A percentile compares a stretch with the other conserved stretches of the same genome.
phyloP scores from a whole-genome alignment of 2,113 vertebrate species.

The Puntigrus tetrazona region DNA sequence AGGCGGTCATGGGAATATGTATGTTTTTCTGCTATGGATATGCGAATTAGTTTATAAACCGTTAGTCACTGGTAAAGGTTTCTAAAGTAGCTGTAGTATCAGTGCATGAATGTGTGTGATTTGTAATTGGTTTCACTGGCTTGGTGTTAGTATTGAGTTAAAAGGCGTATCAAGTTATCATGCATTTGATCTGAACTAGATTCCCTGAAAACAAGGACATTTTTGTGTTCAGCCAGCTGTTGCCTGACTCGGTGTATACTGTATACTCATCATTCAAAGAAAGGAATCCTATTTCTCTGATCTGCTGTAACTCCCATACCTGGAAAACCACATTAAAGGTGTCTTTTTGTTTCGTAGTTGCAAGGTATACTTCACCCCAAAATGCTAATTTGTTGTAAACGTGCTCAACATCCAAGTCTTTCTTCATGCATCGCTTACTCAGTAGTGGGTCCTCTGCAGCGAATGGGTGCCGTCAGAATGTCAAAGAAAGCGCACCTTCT shows the following conservation, averaged over 20 bases:
- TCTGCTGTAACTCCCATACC: no score
- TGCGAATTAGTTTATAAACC: neutral
- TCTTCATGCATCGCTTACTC: no score
- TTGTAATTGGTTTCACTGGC: neutral
- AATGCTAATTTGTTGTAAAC: neutral
- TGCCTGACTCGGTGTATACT: neutral
- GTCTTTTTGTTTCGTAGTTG: no score
- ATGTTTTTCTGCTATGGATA: neutral
- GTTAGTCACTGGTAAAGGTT: neutral
- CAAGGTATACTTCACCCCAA: neutral
- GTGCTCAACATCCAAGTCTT: neutral
- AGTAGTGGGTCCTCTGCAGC: no score
- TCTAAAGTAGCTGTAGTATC: neutral
- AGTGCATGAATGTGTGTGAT: neutral
- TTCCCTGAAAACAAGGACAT: neutral
- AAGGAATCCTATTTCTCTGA: no score
- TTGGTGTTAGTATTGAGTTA: neutral
- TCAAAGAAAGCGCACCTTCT: no score
- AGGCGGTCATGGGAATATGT: neutral
- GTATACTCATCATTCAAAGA: neutral
- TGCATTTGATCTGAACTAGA: neutral
- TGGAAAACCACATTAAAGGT: no score
- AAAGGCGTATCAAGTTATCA: neutral
- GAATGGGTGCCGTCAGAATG: no score
- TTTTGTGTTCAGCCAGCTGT: neutral